Percentiles rank a stretch among this genome's conserved stretches.
Evolutionary conservation across 2,113 vertebrate species (phyloP).

Genomic region (Paratilapia polleni): DNA sequence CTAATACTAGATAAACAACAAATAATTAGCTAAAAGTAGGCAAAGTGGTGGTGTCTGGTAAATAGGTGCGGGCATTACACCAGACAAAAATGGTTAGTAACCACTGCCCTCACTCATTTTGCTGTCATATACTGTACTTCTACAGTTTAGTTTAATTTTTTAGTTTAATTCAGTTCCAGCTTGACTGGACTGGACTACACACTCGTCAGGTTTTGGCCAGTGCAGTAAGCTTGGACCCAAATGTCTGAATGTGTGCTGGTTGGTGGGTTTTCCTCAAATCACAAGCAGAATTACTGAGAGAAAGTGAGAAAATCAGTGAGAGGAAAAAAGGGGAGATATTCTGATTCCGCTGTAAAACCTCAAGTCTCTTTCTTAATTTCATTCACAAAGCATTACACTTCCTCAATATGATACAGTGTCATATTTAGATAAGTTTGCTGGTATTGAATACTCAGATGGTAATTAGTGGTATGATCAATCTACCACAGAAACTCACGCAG

Average conservation of each 20-base stretch:
- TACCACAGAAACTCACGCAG: constrained; percentile 45
- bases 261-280: constrained; percentile 8
- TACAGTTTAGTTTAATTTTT: no score
- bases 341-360: constrained; percentile 9
- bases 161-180: background rate
- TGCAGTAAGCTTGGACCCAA: background rate
- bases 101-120: background rate
- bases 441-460: background rate
- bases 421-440: background rate
- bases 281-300: background rate
- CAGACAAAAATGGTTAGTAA: background rate
- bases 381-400: constrained; percentile 13
- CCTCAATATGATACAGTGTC: constrained; percentile 8
- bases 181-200: background rate
- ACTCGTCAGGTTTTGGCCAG: background rate
- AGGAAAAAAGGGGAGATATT: background rate
- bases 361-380: background rate
- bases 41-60: no score
- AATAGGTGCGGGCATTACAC: background rate
- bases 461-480: background rate
- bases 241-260: background rate
- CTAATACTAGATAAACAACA: no score
- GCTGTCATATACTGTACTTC: background rate
- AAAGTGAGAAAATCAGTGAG: background rate
- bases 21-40: no score